phyloP scores from a whole-genome alignment of 2,113 vertebrate species.

The Hipposideros armiger region DNA sequence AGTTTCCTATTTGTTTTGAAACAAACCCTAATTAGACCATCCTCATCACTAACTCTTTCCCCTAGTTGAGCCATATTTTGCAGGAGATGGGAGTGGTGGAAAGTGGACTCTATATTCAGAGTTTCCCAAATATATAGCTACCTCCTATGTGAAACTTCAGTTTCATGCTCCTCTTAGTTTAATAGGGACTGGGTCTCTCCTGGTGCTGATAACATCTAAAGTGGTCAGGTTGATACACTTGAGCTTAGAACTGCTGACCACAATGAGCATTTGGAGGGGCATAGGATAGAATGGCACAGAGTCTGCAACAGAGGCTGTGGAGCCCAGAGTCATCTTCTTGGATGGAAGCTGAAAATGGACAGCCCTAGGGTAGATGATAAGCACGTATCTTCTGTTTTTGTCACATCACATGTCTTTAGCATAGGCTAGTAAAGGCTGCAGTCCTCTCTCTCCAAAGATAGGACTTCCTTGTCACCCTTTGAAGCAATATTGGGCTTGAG shows the following conservation, averaged over 20 bases:
- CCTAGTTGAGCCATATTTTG: neutral
- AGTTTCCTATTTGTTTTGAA: conserved; percentile 33
- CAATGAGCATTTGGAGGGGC: neutral
- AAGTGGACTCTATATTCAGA: neutral
- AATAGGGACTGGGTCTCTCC: neutral
- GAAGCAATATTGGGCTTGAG: neutral
- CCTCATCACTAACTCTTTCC: neutral
- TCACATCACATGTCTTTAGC: neutral
- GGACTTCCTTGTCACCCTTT: neutral
- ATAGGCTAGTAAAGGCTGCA: neutral
- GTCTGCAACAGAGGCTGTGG: neutral
- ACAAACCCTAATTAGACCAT: neutral
- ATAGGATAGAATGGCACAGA: neutral
- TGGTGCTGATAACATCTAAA: neutral
- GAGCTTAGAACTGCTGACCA: neutral
- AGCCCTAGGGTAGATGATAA: neutral
- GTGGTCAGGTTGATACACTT: neutral
- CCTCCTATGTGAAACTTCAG: neutral
- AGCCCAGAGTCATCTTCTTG: neutral
- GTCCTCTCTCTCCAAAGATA: neutral
- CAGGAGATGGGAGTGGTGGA: neutral
- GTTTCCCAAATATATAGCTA: neutral
- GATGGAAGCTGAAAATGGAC: neutral
- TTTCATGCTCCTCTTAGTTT: neutral
- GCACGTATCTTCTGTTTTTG: neutral